Conservation (phyloP, 2,888 invertebrate species). For the Nineta flava region DNA sequence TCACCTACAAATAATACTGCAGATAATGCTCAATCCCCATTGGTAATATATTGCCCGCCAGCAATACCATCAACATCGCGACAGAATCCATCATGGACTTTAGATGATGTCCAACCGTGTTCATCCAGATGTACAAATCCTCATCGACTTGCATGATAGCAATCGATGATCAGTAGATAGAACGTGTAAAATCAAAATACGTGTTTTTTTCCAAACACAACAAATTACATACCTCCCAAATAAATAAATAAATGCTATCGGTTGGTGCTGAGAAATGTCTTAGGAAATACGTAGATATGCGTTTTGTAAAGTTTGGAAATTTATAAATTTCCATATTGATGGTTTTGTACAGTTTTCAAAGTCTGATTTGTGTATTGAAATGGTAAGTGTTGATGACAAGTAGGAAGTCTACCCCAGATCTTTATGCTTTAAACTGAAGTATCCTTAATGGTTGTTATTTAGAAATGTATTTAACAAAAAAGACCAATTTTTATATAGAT, state of each 20-base stretch:
- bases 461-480: no score
- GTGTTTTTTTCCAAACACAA: not conserved
- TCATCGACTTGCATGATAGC: constrained; percentile 26
- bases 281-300: not conserved
- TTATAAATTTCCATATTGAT: constrained; percentile 5
- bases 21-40: constrained; percentile 21
- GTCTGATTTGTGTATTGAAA: constrained; percentile 13
- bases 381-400: constrained; percentile 10
- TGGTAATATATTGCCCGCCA: constrained; percentile 20
- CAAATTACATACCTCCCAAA: not conserved
- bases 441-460: no score
- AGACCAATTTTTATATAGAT: no score
- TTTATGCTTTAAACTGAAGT: no score
- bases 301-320: constrained; percentile 9
- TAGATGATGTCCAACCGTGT: constrained; percentile 31
- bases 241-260: not conserved
- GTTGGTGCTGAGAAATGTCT: not conserved
- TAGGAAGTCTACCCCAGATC: no score
- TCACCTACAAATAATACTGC: constrained; percentile 20
- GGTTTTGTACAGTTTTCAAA: constrained; percentile 9
- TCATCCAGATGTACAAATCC: constrained; percentile 28
- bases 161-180: constrained; percentile 4
- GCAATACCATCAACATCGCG: constrained; percentile 33
- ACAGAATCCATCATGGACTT: constrained; percentile 28
- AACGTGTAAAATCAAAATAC: not conserved